Evolutionary conservation across 1,140 invertebrate genomes (phyloP).

Genomic region (Hypsibius dujardini): DNA sequence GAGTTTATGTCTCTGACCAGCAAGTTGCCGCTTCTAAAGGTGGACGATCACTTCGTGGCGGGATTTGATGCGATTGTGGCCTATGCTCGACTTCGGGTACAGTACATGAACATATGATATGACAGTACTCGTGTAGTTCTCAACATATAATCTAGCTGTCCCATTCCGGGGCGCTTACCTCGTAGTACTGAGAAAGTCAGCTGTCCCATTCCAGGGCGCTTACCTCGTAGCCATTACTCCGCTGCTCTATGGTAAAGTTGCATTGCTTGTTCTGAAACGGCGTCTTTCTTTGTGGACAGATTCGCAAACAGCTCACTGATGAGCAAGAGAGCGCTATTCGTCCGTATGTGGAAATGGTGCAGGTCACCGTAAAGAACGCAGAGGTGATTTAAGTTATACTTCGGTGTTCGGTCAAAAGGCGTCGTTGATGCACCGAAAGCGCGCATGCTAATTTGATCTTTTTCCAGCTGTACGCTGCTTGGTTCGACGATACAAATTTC

Average conservation of each 20-base stretch:
- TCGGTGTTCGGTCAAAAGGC: neutral
- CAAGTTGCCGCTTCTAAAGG: constrained; percentile 7
- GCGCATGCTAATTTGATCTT: too few species aligned
- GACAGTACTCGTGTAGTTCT: too few species aligned
- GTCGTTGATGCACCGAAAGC: neutral
- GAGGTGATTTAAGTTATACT: constrained; percentile 24
- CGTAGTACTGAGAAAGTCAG: too few species aligned
- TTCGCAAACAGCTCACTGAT: neutral
- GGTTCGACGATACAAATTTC: constrained; percentile 59
- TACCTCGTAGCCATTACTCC: too few species aligned
- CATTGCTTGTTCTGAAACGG: neutral
- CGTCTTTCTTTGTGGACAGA: neutral
- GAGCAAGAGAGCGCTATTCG: constrained; percentile 1
- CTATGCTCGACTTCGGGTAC: constrained; percentile 14
- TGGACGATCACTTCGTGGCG: constrained; percentile 7
- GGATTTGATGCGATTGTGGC: constrained; percentile 3
- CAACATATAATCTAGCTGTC: too few species aligned
- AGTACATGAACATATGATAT: too few species aligned
- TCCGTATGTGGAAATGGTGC: constrained; percentile 23
- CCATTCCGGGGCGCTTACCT: too few species aligned
- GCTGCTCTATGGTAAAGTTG: too few species aligned
- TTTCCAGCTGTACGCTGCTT: constrained; percentile 59
- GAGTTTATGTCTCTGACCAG: neutral
- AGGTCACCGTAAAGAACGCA: constrained; percentile 27
- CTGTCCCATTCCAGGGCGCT: too few species aligned